A percentile compares a stretch with the other conserved stretches of the same genome.
Conservation (phyloP, 1,140 invertebrate genomes). For the Leptinotarsa undecemlineata region DNA sequence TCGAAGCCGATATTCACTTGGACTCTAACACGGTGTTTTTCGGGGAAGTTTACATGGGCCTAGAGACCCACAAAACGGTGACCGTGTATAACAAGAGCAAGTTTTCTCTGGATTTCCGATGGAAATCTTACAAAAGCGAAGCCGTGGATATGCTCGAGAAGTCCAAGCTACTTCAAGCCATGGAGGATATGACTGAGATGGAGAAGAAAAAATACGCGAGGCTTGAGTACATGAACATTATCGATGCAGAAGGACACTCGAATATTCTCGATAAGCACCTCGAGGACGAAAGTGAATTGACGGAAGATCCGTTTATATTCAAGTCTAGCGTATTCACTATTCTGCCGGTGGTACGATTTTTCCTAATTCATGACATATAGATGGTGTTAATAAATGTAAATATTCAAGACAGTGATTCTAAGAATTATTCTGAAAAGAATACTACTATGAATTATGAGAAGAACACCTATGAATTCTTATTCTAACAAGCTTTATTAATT, state of each 20-base stretch:
- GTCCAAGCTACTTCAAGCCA: constrained; percentile 25
- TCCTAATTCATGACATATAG: neutral
- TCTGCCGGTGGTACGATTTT: constrained; percentile 33
- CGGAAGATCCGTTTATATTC: constrained; percentile 25
- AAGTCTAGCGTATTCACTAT: constrained; percentile 33
- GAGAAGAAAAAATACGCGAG: constrained; percentile 28
- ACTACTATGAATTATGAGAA: neutral
- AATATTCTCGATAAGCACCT: constrained; percentile 37
- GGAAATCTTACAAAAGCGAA: constrained; percentile 34
- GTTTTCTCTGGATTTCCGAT: constrained; percentile 29
- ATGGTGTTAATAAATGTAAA: neutral
- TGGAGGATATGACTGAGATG: constrained; percentile 34
- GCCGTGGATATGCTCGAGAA: constrained; percentile 12
- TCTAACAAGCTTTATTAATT: too few relatives aligned
- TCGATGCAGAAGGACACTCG: constrained; percentile 31
- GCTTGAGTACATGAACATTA: constrained; percentile 30
- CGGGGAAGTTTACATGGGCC: constrained; percentile 15
- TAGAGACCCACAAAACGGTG: neutral
- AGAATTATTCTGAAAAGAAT: neutral
- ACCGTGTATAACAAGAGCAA: constrained; percentile 3
- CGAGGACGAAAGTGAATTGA: constrained; percentile 34
- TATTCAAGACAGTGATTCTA: neutral
- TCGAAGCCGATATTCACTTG: neutral
- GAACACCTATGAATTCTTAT: neutral
- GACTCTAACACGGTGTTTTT: constrained; percentile 3